Evolutionary conservation across 2,888 invertebrate species (phyloP).

Genomic region (Aspidapion aeneum): DNA sequence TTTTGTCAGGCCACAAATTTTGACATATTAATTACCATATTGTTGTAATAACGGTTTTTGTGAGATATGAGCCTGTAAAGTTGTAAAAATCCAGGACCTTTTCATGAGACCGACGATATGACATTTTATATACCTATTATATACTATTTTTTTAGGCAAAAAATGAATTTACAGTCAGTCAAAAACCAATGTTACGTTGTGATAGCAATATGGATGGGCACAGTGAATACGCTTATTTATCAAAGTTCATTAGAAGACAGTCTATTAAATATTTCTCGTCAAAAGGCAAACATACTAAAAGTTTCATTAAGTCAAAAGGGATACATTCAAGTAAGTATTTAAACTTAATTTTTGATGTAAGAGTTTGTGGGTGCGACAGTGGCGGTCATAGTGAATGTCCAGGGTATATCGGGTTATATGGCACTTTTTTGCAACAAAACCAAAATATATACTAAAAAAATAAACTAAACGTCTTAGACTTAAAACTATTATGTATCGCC

Average conservation of each 20-base stretch:
- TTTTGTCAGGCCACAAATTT: no score
- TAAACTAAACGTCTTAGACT: no score
- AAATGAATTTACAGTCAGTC: neutral
- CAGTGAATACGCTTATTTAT: neutral
- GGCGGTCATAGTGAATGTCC: no score
- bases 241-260: neutral
- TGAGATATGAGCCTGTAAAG: no score
- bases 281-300: slow-evolving; percentile 51
- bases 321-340: slow-evolving; percentile 59
- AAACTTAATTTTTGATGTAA: neutral
- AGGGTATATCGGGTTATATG: no score
- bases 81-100: no score
- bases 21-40: no score
- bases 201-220: neutral
- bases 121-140: neutral
- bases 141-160: neutral
- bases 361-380: neutral
- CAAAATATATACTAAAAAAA: no score
- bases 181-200: neutral
- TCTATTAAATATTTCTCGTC: neutral
- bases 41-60: no score
- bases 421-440: no score
- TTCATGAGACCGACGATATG: no score
- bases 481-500: no score
- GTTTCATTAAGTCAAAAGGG: slow-evolving; percentile 63